Evolutionary conservation across 2,888 invertebrate genomes (phyloP), one percentile per base, ranked within the genome.

Genomic region (Epirrhoe tristata): DNA sequence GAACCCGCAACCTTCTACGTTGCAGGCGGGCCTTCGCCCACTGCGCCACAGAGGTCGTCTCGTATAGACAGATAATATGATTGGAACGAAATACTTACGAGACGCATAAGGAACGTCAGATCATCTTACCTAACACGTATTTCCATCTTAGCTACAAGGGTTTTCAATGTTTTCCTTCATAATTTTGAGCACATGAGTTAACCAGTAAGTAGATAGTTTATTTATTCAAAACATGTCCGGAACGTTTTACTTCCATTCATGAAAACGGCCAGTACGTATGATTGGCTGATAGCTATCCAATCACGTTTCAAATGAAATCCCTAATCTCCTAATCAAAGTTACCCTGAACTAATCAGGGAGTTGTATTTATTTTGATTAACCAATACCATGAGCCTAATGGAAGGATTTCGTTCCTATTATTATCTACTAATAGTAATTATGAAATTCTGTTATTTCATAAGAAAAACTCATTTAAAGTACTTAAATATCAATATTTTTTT

Each of bases 321-420:
- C 36, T 67, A 59, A 67, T 59, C 59, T 56, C 16, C 63, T 56
- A 46, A 59, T 67, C 59, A 63, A 67, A 63, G 63, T 52, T 24
- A 32, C 55, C 56, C 34, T 7, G n/a, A 63, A 67, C 55, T 63
- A 63, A 63, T 63, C 59, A 63, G 52, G 46, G 17, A 32, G 50
- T 39, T 12, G 24, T 63, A 36, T 34, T 14, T 48, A 12, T 36
- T 50, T 50, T 24, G 50, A 48, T 50, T 4, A 31, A 6, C 10
- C 53, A 14, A 14, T 48, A 48, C 48, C 16, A 16, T 12, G 39
- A 43, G 12, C 12, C 1, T 43, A 43, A 43, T 43, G 39, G 12
- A 12, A 43, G 39, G 12, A 12, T 43, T 12, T 43, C 12, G 39
- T 43, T 43, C 3, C 39, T 43, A 12, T 43, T 43, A 5, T 12